Conservation (phyloP, 2,113 vertebrate genomes). For the Microtus montanus region DNA sequence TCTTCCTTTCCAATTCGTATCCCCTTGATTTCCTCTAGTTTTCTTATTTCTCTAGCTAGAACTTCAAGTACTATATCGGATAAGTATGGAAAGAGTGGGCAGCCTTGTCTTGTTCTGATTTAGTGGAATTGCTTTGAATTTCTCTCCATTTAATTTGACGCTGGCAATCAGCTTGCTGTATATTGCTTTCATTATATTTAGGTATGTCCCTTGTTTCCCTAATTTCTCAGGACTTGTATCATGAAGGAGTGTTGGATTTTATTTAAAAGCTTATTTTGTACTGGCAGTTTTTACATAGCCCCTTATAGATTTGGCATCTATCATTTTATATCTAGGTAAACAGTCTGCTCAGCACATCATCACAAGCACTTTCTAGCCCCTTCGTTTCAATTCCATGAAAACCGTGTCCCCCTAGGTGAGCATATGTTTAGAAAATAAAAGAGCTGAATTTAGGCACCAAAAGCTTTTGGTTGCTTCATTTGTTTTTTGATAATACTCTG, state of each 20-base stretch:
- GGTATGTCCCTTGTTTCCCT: too few species aligned
- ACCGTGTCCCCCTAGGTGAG: not conserved
- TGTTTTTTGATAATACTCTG: conserved; percentile 33
- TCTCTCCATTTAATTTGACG: too few species aligned
- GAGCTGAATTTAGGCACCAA: not conserved
- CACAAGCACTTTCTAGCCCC: not conserved
- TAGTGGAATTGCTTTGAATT: too few species aligned
- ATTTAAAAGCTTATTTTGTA: too few species aligned
- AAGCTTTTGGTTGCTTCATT: not conserved
- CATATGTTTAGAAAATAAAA: not conserved
- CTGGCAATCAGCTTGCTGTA: too few species aligned
- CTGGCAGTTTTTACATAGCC: not conserved
- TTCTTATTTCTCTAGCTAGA: too few species aligned
- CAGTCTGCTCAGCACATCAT: not conserved
- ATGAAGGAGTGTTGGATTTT: too few species aligned
- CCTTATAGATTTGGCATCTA: conserved; percentile 17
- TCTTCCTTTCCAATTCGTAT: not conserved
- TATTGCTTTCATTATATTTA: too few species aligned
- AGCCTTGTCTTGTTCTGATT: too few species aligned
- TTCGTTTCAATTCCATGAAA: not conserved
- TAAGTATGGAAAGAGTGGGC: too few species aligned
- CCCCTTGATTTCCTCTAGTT: not conserved
- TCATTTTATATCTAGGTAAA: not conserved
- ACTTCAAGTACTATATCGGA: too few species aligned
- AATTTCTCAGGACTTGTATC: too few species aligned